Conservation (phyloP, 2,888 invertebrate species). For the Noctua comes region DNA sequence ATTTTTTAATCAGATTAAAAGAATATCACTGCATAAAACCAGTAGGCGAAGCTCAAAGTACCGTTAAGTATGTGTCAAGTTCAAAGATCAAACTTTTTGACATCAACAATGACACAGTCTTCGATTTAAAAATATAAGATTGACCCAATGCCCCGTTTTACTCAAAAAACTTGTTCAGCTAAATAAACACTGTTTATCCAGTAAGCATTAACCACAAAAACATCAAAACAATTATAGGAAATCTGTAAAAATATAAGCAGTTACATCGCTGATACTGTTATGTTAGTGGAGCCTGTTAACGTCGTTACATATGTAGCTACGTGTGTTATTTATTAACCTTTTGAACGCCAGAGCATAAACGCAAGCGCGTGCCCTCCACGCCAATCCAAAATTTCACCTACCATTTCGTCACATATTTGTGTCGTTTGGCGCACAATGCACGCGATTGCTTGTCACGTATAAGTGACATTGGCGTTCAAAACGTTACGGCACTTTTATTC, state of each 20-base stretch:
- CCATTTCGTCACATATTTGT: no score
- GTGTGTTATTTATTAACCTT: no score
- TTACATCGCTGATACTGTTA: neutral
- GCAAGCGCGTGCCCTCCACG: no score
- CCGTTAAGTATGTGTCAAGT: conserved; percentile 36
- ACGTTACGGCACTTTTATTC: neutral
- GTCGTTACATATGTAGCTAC: neutral
- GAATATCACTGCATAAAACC: neutral
- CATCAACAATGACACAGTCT: conserved; percentile 1
- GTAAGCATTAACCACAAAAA: neutral
- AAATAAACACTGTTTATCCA: neutral
- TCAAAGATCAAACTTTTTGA: conserved; percentile 30
- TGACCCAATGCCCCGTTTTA: conserved; percentile 48
- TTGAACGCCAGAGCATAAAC: no score
- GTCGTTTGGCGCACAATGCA: no score
- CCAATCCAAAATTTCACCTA: no score
- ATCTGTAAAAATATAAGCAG: neutral
- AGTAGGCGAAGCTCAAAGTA: neutral
- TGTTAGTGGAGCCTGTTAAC: neutral
- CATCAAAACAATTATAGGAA: neutral
- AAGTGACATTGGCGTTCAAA: no score
- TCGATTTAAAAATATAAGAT: conserved; percentile 1
- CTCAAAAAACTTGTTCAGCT: neutral
- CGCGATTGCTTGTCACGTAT: no score
- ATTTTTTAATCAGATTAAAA: neutral